phyloP scores from a whole-genome alignment of 1,140 invertebrate species.

The Drosophila grimshawi region DNA sequence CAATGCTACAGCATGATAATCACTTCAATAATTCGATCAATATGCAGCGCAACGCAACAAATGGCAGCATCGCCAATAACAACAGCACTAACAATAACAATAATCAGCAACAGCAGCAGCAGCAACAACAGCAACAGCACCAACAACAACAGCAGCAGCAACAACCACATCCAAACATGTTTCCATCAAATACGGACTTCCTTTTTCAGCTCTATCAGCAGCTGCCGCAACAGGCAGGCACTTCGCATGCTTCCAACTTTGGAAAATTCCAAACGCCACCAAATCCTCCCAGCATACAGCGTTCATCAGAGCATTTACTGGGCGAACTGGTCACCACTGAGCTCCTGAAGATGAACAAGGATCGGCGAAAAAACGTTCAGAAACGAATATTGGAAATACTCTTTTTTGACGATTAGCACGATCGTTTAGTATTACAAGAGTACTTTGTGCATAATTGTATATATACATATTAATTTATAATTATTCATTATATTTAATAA shows the following conservation, averaged over 20 bases:
- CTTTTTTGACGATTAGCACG: constrained; percentile 77
- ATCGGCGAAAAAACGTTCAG: constrained; percentile 78
- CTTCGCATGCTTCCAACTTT: constrained; percentile 63
- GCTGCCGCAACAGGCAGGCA: constrained; percentile 64
- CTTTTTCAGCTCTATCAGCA: constrained; percentile 83
- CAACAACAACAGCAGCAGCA: constrained; percentile 45
- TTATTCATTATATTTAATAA: background rate
- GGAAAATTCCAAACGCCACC: constrained; percentile 73
- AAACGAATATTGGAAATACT: constrained; percentile 82
- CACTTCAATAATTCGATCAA: constrained; percentile 54
- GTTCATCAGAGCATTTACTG: constrained; percentile 78
- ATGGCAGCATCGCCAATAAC: constrained; percentile 38
- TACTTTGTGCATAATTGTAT: constrained; percentile 55
- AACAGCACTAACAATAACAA: constrained; percentile 37
- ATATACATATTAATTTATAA: constrained; percentile 27
- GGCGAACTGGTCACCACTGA: constrained; percentile 83
- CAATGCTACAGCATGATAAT: constrained; percentile 62
- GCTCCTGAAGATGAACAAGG: constrained; percentile 82
- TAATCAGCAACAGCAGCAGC: constrained; percentile 35
- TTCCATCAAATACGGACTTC: constrained; percentile 79
- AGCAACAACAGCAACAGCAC: constrained; percentile 37
- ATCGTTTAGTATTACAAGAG: constrained; percentile 28
- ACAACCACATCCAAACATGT: constrained; percentile 71
- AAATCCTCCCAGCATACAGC: constrained; percentile 61
- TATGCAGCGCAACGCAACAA: constrained; percentile 50